Conservation (phyloP, 2,888 invertebrate species). For the Orthosia gracilis region DNA sequence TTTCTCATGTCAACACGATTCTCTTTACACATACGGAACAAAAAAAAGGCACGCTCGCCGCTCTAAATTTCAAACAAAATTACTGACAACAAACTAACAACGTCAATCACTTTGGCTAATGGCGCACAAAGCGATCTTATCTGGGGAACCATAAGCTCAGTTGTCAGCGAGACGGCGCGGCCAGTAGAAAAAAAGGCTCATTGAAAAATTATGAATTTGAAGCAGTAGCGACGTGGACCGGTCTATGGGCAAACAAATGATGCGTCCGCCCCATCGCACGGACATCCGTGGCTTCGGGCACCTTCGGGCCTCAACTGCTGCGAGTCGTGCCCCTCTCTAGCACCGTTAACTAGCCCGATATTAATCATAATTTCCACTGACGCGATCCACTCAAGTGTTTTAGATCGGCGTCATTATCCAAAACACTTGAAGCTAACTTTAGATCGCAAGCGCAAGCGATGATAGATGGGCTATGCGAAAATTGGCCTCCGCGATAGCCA, state of each 20-base stretch:
- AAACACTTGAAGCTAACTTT: conserved; percentile 72
- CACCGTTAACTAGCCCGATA: conserved; percentile 85
- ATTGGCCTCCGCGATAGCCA: conserved; percentile 71
- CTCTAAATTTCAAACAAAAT: conserved; percentile 90
- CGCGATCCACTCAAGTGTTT: conserved; percentile 87
- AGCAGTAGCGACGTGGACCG: conserved; percentile 80
- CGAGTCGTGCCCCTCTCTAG: conserved; percentile 63
- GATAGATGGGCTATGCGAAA: conserved; percentile 76
- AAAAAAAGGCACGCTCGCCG: conserved; percentile 77
- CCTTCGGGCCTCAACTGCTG: conserved; percentile 54
- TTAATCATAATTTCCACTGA: conserved; percentile 89
- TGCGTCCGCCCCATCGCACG: conserved; percentile 72
- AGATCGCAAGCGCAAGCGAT: conserved; percentile 67
- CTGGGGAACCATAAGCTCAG: conserved; percentile 83
- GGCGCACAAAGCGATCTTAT: conserved; percentile 87
- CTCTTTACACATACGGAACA: conserved; percentile 73
- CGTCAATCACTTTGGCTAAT: conserved; percentile 91
- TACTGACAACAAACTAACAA: conserved; percentile 89
- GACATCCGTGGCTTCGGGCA: conserved; percentile 76
- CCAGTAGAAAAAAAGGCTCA: conserved; percentile 77
- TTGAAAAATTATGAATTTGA: conserved; percentile 85
- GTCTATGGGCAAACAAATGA: conserved; percentile 80
- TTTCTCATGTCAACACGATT: conserved; percentile 80
- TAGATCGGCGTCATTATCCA: conserved; percentile 86
- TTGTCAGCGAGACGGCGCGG: conserved; percentile 85